phyloP scores from a whole-genome alignment of 2,113 vertebrate genomes.

The Rhegmatorhina hoffmannsi region DNA sequence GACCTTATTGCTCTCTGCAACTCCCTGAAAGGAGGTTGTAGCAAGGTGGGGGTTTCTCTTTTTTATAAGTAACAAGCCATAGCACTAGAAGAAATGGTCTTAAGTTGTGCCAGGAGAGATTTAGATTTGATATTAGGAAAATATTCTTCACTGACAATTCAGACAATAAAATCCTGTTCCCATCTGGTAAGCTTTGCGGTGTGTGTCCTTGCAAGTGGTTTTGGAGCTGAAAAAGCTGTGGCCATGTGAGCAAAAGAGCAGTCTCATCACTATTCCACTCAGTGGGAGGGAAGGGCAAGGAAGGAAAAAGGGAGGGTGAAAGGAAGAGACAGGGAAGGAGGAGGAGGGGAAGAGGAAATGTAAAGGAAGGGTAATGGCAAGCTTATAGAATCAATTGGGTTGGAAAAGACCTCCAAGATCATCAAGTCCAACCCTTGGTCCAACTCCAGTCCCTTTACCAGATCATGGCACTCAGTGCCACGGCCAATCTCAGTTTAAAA shows the following conservation, averaged over 20 bases:
- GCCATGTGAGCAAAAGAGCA: neutral
- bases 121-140: neutral
- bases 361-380: neutral
- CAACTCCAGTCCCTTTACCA: no score
- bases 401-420: no score
- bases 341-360: neutral
- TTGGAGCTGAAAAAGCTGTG: neutral
- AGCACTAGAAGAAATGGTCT: neutral
- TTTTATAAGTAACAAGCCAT: neutral
- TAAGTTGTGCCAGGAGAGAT: neutral
- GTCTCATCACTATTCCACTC: neutral
- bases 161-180: neutral
- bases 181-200: neutral
- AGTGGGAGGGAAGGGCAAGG: neutral
- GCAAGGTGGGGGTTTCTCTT: fast-evolving
- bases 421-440: no score
- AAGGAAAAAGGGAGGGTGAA: neutral
- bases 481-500: no score
- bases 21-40: neutral
- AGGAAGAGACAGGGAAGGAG: neutral
- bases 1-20: neutral
- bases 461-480: no score
- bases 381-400: no score
- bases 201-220: neutral
- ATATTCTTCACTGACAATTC: neutral